phyloP scores from a whole-genome alignment of 1,140 invertebrate genomes.

The Rhopalosiphum maidis region DNA sequence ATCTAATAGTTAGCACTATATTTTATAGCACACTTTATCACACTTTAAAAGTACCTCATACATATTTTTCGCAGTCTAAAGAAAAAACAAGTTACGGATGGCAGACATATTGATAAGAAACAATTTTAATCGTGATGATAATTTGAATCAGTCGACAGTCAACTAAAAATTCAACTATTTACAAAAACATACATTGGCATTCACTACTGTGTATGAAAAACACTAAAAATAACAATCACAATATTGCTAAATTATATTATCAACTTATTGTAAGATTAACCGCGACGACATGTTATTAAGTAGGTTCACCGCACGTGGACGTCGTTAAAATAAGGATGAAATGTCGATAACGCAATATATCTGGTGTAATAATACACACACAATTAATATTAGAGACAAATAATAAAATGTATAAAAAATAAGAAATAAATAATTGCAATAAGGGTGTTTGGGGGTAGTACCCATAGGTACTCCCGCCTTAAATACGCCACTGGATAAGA shows the following conservation, averaged over 20 bases:
- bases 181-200: background rate
- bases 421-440: background rate
- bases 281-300: background rate
- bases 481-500: background rate
- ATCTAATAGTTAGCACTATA: no score
- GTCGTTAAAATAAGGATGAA: slow-evolving; percentile 3
- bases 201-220: background rate
- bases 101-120: background rate
- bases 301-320: background rate
- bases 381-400: background rate
- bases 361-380: background rate
- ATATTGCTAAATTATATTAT: background rate
- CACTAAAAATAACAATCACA: background rate
- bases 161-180: background rate
- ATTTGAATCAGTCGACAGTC: background rate
- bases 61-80: background rate
- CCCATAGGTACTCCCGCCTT: no score
- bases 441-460: background rate
- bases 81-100: background rate
- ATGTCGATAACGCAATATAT: background rate
- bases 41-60: background rate
- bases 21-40: background rate
- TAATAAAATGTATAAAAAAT: background rate
- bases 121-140: background rate
- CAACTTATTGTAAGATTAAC: background rate